Evolutionary conservation across 2,113 vertebrate species (phyloP).

Genomic region (Scopus umbretta): DNA sequence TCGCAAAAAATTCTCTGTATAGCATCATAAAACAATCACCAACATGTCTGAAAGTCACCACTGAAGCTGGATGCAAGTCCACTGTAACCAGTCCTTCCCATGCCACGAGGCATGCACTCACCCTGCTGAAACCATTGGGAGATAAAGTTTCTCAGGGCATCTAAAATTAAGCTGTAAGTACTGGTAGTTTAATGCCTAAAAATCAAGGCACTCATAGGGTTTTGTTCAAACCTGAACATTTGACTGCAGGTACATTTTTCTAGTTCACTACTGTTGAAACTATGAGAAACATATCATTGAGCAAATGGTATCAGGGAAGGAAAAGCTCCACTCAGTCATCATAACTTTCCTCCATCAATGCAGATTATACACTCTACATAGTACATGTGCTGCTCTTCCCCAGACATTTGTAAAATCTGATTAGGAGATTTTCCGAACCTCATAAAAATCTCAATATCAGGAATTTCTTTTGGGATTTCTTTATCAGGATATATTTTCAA

Average conservation of each 20-base stretch:
- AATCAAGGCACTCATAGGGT: background rate
- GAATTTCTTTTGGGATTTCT: background rate
- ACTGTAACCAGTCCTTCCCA: background rate
- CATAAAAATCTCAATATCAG: background rate
- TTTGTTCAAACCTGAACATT: background rate
- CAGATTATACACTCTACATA: background rate
- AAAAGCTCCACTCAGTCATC: background rate
- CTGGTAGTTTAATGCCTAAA: background rate
- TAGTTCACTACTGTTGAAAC: background rate
- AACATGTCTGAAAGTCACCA: background rate
- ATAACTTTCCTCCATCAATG: background rate
- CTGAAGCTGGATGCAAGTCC: background rate
- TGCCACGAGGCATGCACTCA: background rate
- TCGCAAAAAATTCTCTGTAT: background rate
- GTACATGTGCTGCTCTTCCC: background rate
- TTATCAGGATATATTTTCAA: background rate
- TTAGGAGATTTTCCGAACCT: background rate
- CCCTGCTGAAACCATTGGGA: background rate
- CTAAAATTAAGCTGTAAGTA: background rate
- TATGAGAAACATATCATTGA: background rate
- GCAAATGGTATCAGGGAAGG: background rate
- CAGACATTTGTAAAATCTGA: background rate
- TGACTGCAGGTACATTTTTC: background rate
- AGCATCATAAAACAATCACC: background rate
- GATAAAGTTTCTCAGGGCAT: background rate